Base-by-base conservation (phyloP, 2,113 vertebrate genomes). In the Emberiza fucata region DNA sequence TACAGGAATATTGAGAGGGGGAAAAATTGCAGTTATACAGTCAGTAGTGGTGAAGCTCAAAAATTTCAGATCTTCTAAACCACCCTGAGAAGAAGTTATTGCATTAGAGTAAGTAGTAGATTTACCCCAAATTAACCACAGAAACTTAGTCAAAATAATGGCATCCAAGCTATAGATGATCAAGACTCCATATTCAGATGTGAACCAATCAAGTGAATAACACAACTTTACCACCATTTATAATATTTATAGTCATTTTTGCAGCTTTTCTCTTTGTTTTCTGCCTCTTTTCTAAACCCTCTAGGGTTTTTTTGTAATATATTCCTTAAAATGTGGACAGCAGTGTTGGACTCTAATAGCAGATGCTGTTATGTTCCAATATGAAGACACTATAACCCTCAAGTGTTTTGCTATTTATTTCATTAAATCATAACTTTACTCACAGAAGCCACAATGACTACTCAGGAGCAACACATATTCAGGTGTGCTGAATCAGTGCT, bases 1-100 rank as follows among this genome's bases (percentile, higher is more conserved):
- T 2, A 2, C 19, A 60, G n/a, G 19, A 47, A 50, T 79, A 28
- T n/a, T 1, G 0, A 64, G 21, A 50, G 24, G 16, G 14, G 6
- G 1, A 13, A 80, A 80, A 92, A 28, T 12, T 48, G 8, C 33
- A 70, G 24, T 69, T 57, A 27, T 33, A n/a, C 5, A 63, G 47
- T 78, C 60, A 39, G 53, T 15, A 81, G 27, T 19, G 6, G 51
- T 51, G 27, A 71, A 71, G 7, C 14, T 70, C 28, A 69, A 70
- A 39, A 59, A 61, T 12, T 59, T 66, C 35, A 54, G 27, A 7
- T 66, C 18, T 63, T 71, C 44, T 82, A 78, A 91, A 65, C 23
- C 4, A 37, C 7, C 6, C 3, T 15, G 51, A 72, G 16, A 77
- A 40, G 11, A 51, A 40, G 3, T 60, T 71, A 81, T 20, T 87